A percentile compares a stretch with the other conserved stretches of the same genome.
These are phyloP conservation scores for Habropoda laboriosa DNA, from an alignment of 1,140 invertebrate genomes.

Conservation along the genomic window DNA sequence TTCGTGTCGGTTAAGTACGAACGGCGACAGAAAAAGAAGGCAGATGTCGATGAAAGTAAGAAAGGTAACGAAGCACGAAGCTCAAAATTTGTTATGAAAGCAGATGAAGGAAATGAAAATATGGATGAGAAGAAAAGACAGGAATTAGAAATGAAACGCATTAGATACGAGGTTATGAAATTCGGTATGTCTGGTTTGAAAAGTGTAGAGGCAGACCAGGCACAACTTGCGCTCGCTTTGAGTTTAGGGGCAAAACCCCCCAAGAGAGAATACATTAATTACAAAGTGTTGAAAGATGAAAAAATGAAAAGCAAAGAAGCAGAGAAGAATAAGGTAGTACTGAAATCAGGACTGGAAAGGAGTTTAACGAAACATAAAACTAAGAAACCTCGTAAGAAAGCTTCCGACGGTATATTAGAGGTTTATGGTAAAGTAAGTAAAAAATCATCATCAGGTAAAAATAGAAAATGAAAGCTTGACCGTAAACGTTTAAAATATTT, in stretches of 20 bases:
- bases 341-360: constrained; percentile 77
- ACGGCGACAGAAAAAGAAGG: constrained; percentile 80
- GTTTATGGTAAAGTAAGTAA: constrained; percentile 76
- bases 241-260: constrained; percentile 85
- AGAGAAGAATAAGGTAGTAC: constrained; percentile 73
- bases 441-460: constrained; percentile 25
- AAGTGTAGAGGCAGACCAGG: constrained; percentile 82
- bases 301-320: constrained; percentile 76
- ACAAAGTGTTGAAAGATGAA: constrained; percentile 81
- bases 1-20: constrained; percentile 81
- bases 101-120: background rate
- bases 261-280: constrained; percentile 83
- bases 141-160: constrained; percentile 83
- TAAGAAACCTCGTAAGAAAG: constrained; percentile 51
- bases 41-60: background rate
- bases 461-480: constrained; percentile 46
- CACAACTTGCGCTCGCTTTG: constrained; percentile 84
- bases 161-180: constrained; percentile 85
- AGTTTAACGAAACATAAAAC: constrained; percentile 78
- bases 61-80: background rate
- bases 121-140: constrained; percentile 63
- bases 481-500: constrained; percentile 65
- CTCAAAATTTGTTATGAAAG: background rate
- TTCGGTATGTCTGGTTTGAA: constrained; percentile 85
- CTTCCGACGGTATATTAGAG: constrained; percentile 67